phyloP scores from a whole-genome alignment of 1,140 invertebrate species.

The Megathymus violae region DNA sequence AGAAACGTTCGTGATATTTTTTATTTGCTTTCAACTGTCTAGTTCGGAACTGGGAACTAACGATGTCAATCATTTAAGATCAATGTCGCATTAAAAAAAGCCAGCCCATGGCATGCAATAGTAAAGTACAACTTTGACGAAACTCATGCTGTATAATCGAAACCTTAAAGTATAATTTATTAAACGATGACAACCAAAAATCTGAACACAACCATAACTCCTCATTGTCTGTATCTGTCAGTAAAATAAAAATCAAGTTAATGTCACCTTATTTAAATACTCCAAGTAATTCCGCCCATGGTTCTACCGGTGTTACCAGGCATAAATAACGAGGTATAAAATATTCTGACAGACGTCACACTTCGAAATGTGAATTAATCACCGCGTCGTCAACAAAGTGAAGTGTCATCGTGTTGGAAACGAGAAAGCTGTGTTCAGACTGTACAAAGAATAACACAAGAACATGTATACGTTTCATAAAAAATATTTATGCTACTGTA shows the following conservation, averaged over 20 bases:
- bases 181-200: neutral
- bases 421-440: slow-evolving; percentile 40
- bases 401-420: slow-evolving; percentile 57
- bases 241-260: slow-evolving; percentile 11
- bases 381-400: slow-evolving; percentile 57
- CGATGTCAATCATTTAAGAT: no score
- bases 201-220: slow-evolving; percentile 10
- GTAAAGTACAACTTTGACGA: no score
- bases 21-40: no score
- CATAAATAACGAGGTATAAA: slow-evolving; percentile 48
- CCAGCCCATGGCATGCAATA: no score
- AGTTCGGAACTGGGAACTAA: no score
- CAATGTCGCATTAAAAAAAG: no score
- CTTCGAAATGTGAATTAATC: slow-evolving; percentile 64
- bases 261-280: neutral
- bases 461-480: no score
- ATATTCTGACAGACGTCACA: slow-evolving; percentile 49
- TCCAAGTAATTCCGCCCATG: slow-evolving; percentile 27
- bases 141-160: no score
- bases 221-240: slow-evolving; percentile 10
- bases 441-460: no score
- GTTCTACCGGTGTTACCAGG: slow-evolving; percentile 28
- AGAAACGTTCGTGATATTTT: no score
- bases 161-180: neutral
- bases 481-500: no score